phyloP scores from a whole-genome alignment of 53 echinoderm and acorn worm genomes.

The Astropecten irregularis region DNA sequence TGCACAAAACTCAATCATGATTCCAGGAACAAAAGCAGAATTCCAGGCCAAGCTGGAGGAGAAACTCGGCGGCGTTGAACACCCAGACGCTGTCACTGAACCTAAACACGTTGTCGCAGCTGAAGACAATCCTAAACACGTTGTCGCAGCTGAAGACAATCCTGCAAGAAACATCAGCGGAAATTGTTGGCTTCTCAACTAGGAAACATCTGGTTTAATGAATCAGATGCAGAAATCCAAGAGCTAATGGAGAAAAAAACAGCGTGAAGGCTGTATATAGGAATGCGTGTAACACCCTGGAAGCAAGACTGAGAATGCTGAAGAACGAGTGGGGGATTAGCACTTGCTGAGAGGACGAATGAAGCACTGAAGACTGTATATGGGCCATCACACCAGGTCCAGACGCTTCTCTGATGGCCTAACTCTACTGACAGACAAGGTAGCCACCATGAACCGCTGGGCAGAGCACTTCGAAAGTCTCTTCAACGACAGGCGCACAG shows the following conservation, averaged over 20 bases:
- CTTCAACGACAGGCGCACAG: neutral
- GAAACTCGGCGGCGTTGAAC: neutral
- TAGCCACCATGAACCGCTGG: neutral
- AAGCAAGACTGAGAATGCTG: neutral
- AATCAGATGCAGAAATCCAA: neutral
- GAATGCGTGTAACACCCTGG: neutral
- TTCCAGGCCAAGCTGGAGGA: neutral
- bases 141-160: constrained; percentile 2
- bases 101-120: neutral
- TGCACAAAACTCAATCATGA: too few species aligned
- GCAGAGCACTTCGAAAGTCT: neutral
- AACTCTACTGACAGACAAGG: neutral
- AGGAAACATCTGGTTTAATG: constrained; percentile 7
- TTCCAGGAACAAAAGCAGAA: too few species aligned
- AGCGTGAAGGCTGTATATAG: neutral
- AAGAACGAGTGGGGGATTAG: neutral
- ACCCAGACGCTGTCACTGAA: neutral
- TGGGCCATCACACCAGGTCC: neutral
- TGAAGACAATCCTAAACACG: too few species aligned
- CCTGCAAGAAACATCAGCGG: neutral
- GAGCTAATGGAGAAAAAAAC: neutral
- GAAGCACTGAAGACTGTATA: neutral
- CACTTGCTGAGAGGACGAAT: neutral
- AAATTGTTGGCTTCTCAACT: neutral
- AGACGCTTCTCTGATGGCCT: neutral